Evolutionary conservation across 2,888 invertebrate genomes (phyloP).

Genomic region (Stenodema calcarata): DNA sequence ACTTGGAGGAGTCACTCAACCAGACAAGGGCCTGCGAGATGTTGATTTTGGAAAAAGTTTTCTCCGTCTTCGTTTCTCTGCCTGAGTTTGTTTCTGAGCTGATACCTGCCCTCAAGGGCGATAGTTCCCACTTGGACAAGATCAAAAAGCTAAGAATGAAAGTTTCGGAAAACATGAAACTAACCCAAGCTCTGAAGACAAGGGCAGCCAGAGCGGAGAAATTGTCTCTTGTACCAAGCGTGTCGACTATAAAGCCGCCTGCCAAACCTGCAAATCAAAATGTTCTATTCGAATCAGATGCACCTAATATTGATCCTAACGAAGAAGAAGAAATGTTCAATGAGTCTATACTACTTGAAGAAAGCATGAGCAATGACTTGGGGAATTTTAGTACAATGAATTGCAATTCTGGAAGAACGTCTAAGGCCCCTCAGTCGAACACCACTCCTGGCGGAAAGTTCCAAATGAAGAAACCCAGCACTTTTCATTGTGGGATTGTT

Average conservation of each 20-base stretch:
- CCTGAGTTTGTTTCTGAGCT: conserved; percentile 69
- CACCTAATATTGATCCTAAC: neutral
- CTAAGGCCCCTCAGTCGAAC: neutral
- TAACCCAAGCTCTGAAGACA: conserved; percentile 59
- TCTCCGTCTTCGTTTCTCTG: conserved; percentile 69
- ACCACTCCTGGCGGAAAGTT: neutral
- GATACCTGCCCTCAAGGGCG: conserved; percentile 68
- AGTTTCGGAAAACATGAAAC: conserved; percentile 66
- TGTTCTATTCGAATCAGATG: neutral
- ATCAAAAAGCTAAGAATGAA: conserved; percentile 68
- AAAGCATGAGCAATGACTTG: neutral
- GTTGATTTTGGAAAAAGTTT: conserved; percentile 71
- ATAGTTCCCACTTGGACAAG: conserved; percentile 59
- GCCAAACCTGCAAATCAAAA: neutral
- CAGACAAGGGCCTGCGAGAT: conserved; percentile 66
- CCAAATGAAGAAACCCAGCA: neutral
- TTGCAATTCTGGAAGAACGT: neutral
- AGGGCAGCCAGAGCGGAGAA: neutral
- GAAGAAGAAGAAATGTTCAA: conserved; percentile 30
- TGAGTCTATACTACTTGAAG: neutral
- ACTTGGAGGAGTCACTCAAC: neutral
- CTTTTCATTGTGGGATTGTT: neutral
- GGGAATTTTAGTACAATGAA: neutral
- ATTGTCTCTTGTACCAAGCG: neutral
- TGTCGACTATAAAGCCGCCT: neutral